These are phyloP conservation scores for Leptopterna dolabrata DNA, from an alignment of 2,888 invertebrate genomes.

Conservation along the genomic window DNA sequence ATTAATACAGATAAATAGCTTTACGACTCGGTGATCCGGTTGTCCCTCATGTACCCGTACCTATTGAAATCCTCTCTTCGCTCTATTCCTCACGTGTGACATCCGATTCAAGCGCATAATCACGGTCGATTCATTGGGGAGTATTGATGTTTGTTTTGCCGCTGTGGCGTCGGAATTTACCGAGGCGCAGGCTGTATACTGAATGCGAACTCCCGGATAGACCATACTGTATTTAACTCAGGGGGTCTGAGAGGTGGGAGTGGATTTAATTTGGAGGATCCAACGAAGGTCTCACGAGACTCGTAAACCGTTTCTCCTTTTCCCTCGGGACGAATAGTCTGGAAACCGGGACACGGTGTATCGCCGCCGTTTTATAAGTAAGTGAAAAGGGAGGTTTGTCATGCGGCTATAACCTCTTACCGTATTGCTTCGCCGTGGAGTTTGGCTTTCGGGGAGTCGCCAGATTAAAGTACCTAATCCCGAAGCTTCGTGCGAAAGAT, in stretches of 20 bases:
- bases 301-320: not conserved
- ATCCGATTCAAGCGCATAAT: not conserved
- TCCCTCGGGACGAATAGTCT: not conserved
- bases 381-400: not conserved
- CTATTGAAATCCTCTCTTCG: too few relatives aligned
- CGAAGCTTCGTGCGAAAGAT: not conserved
- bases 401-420: not conserved
- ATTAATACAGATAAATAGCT: not conserved
- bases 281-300: not conserved
- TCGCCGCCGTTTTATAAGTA: not conserved
- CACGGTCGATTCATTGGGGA: not conserved
- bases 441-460: not conserved
- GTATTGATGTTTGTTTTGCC: not conserved
- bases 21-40: not conserved
- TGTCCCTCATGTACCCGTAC: not conserved
- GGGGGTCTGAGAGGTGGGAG: not conserved
- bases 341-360: not conserved
- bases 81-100: not conserved
- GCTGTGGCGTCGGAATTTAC: not conserved
- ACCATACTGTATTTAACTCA: not conserved
- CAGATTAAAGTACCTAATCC: constrained; percentile 14
- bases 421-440: not conserved
- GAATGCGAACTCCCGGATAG: not conserved
- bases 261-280: constrained; percentile 29
- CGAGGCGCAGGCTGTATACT: too few relatives aligned